Conservation (phyloP, 2,797 vertebrate species). For the Aselliscus stoliczkanus region DNA sequence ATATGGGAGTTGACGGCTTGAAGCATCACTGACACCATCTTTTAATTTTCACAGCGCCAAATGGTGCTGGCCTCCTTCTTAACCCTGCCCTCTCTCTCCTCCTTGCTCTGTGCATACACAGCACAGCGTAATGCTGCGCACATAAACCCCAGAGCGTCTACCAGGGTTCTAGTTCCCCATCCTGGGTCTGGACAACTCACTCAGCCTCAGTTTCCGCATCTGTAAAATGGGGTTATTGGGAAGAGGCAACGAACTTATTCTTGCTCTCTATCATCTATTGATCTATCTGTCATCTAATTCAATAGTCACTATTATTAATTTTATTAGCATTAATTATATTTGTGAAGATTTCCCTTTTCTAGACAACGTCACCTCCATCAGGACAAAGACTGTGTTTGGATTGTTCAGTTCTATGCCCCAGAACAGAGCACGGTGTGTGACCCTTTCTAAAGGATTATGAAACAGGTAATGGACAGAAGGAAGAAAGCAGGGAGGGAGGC, state of each 20-base stretch:
- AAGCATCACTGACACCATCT: not conserved
- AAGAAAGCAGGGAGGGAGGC: not conserved
- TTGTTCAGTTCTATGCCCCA: not conserved
- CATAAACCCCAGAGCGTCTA: not conserved
- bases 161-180: not conserved
- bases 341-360: not conserved
- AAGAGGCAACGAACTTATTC: not conserved
- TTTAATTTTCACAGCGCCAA: not conserved
- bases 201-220: not conserved
- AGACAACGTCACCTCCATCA: not conserved
- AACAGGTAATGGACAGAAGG: not conserved
- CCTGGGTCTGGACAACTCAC: not conserved
- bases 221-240: not conserved
- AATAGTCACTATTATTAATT: not conserved
- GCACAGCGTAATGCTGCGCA: not conserved
- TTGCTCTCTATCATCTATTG: not conserved
- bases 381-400: not conserved
- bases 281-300: not conserved
- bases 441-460: not conserved
- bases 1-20: not conserved
- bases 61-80: not conserved
- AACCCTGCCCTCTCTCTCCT: not conserved
- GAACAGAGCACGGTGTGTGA: not conserved
- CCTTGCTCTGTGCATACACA: not conserved
- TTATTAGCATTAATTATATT: not conserved